Evolutionary conservation across 1,140 invertebrate genomes (phyloP), one percentile per base, ranked within the genome.

Genomic region (Brevipalpus yothersi): DNA sequence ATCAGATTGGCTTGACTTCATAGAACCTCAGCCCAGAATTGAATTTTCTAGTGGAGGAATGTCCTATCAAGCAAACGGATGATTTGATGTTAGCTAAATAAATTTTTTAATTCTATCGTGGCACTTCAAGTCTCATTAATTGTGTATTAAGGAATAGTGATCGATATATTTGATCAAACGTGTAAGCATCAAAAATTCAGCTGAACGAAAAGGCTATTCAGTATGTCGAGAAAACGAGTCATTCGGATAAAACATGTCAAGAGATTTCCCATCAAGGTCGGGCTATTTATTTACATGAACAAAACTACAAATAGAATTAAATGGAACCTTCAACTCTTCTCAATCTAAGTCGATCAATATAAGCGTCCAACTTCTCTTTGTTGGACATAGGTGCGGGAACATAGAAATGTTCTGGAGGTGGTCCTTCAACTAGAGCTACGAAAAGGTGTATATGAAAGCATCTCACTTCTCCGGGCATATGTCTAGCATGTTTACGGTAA

Each of bases 1-100:
- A 9, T 96, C 92, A 41, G 94, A 99, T 74, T 99, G 94, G 94
- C 73, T 99, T 42, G 92, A 92, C 47, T 98, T 98, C 76, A 85
- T 93, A 41, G 84, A 95, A 70, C 84, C 90, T 9, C 85, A 86
- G 71, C 58, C 63, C 58, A 41, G 64, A 54, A 51, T 62, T 54
- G 64, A 65, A 57, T 65, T 58, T 43, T 60, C 61, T 17, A 61
- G 61, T n/a, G 64, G 64, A 47, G 63, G 63, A n/a, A 4, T 65
- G 13, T 23, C 45, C 41, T 47, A 23, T 40, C 58, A 51, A 58
- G 9, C 39, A 19, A 17, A 41, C 5, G 31, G 17, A 49, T 49
- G 21, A 43, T 56, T 56, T 41, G 53, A 39, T 17, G n/a, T 56
- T 41, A 41, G n/a, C n/a, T 56, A 5, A 56, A n/a, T 56, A 31